These are phyloP conservation scores for Xiphophorus hellerii DNA, from an alignment of 2,113 vertebrate species.

Conservation along the genomic window DNA sequence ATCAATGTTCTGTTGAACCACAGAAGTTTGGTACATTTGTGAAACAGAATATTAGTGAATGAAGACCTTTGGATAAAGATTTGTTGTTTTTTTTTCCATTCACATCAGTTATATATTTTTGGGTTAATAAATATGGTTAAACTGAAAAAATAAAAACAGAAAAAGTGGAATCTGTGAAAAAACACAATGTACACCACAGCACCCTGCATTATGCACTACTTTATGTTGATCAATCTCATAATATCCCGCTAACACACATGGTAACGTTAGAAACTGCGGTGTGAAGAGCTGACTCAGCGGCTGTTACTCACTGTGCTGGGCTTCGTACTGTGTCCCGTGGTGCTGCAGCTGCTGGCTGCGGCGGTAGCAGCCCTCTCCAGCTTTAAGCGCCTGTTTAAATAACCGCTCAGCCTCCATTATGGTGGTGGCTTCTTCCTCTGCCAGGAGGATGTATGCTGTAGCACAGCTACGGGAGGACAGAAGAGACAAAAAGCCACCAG, in stretches of 20 bases:
- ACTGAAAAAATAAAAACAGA: no score
- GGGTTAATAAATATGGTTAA: no score
- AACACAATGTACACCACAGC: no score
- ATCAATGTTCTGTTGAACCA: no score
- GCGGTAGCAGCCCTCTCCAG: constrained; percentile 94
- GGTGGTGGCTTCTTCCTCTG: constrained; percentile 97
- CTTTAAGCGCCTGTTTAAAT: constrained; percentile 95
- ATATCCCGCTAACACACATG: neutral
- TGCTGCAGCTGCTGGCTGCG: constrained; percentile 96
- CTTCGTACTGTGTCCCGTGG: constrained; percentile 95
- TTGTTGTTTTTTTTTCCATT: no score
- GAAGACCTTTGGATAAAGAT: no score
- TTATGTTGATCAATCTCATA: neutral
- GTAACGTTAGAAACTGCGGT: neutral
- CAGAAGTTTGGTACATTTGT: no score
- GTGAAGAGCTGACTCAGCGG: neutral
- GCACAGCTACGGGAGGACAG: constrained; percentile 84
- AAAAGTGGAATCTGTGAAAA: no score
- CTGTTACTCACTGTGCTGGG: constrained; percentile 91
- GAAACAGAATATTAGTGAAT: no score
- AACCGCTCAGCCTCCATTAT: constrained; percentile 97
- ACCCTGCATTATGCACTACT: neutral
- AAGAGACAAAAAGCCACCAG: neutral
- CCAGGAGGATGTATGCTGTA: constrained; percentile 95
- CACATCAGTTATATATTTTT: no score